phyloP scores from a whole-genome alignment of 1,140 invertebrate species.

The Spodoptera frugiperda region DNA sequence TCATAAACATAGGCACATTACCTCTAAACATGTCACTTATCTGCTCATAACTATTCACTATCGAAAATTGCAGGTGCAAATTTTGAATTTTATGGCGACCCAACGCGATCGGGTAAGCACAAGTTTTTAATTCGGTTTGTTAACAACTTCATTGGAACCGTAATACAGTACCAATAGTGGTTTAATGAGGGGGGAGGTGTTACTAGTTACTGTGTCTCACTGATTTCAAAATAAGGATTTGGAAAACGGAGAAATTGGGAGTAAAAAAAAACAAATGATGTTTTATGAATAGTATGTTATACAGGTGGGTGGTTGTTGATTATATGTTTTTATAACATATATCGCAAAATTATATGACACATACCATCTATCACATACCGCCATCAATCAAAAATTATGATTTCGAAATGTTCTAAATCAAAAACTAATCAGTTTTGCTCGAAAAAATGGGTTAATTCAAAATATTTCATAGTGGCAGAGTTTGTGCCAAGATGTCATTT shows the following conservation, averaged over 20 bases:
- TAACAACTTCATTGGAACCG: conserved; percentile 17
- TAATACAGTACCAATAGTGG: conserved; percentile 9
- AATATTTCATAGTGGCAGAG: background rate
- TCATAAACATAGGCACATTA: background rate
- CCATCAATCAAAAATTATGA: conserved; percentile 1
- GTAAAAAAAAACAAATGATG: no score
- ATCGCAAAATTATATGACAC: background rate
- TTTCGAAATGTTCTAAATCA: conserved; percentile 3
- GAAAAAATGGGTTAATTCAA: conserved; percentile 15
- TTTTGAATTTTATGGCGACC: conserved; percentile 65
- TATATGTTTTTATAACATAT: no score
- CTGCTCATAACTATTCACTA: background rate
- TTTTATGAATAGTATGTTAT: no score
- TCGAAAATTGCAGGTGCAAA: conserved; percentile 62
- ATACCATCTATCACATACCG: background rate
- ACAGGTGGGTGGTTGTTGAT: no score
- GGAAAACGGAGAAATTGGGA: no score
- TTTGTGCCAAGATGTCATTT: conserved; percentile 35
- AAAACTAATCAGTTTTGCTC: conserved; percentile 10
- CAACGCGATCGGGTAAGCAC: conserved; percentile 20
- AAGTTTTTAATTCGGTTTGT: conserved; percentile 42
- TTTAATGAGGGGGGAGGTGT: background rate
- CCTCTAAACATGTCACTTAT: background rate
- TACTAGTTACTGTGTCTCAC: background rate
- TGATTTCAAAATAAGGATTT: no score